These are phyloP conservation scores for Hyaena hyaena DNA, from an alignment of 2,113 vertebrate genomes.

Conservation along the genomic window DNA sequence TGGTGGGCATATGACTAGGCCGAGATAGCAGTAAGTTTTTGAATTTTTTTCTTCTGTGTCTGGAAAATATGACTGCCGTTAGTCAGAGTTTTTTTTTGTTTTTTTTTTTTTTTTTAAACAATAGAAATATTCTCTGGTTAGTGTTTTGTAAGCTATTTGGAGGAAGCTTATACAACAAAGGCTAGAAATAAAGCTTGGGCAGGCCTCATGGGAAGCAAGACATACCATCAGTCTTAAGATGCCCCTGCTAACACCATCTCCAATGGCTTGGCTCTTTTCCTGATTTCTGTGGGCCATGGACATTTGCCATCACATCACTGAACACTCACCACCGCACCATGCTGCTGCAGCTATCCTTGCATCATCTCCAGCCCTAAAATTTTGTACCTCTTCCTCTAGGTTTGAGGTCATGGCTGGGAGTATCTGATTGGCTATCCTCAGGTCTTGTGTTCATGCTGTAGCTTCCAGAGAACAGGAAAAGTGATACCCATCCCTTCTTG, in stretches of 20 bases:
- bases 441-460: neutral
- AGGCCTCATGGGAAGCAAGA: neutral
- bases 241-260: neutral
- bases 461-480: neutral
- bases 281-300: neutral
- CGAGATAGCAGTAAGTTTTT: neutral
- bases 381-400: neutral
- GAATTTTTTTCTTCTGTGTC: slow-evolving; percentile 1
- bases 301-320: neutral
- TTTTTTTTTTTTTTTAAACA: neutral
- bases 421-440: neutral
- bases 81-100: neutral
- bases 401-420: neutral
- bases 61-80: neutral
- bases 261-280: neutral
- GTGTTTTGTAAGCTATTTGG: neutral
- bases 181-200: neutral
- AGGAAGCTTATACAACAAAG: neutral
- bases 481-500: neutral
- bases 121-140: neutral
- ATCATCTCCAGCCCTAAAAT: neutral
- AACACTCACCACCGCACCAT: too few relatives aligned
- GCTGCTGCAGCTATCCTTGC: neutral
- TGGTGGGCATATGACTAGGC: neutral
- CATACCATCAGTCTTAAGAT: neutral